phyloP scores from a whole-genome alignment of 2,888 invertebrate genomes.

The Emmelina monodactyla region DNA sequence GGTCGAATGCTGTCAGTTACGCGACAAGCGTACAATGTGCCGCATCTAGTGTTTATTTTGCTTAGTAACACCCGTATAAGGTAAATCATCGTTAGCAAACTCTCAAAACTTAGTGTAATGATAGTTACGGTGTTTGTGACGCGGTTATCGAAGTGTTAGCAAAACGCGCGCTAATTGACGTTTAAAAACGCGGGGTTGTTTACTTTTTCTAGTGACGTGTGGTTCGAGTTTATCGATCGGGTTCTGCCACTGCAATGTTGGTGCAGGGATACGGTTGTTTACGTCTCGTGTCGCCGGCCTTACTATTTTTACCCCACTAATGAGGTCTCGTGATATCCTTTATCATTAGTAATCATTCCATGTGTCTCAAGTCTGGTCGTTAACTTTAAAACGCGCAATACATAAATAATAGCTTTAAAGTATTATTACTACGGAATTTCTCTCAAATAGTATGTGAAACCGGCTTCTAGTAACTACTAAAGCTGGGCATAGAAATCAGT shows the following conservation, averaged over 20 bases:
- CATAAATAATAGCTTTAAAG: no score
- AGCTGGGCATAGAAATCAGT: slow-evolving; percentile 20
- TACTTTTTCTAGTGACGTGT: slow-evolving; percentile 7
- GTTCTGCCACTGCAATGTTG: slow-evolving; percentile 37
- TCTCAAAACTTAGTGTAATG: no score
- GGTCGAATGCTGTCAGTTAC: slow-evolving; percentile 36
- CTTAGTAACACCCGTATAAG: slow-evolving; percentile 12
- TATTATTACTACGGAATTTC: slow-evolving; percentile 3
- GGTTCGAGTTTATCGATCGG: slow-evolving; percentile 47
- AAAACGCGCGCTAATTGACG: slow-evolving; percentile 29
- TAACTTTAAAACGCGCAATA: no score
- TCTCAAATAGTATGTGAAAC: slow-evolving; percentile 13
- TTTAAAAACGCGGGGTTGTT: not conserved
- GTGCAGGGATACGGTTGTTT: slow-evolving; percentile 44
- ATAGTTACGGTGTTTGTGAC: no score
- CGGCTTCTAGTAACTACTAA: slow-evolving; percentile 24
- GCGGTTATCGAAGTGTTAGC: no score
- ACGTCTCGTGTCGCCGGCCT: slow-evolving; percentile 19
- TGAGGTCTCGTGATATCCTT: no score
- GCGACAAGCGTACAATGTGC: slow-evolving; percentile 43
- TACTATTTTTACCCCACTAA: not conserved
- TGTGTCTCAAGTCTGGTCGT: no score
- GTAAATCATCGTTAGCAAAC: no score
- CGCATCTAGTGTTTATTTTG: slow-evolving; percentile 26
- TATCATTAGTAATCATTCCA: no score